Base-by-base conservation (phyloP, 2,113 vertebrate species). In the Mesitornis unicolor region DNA sequence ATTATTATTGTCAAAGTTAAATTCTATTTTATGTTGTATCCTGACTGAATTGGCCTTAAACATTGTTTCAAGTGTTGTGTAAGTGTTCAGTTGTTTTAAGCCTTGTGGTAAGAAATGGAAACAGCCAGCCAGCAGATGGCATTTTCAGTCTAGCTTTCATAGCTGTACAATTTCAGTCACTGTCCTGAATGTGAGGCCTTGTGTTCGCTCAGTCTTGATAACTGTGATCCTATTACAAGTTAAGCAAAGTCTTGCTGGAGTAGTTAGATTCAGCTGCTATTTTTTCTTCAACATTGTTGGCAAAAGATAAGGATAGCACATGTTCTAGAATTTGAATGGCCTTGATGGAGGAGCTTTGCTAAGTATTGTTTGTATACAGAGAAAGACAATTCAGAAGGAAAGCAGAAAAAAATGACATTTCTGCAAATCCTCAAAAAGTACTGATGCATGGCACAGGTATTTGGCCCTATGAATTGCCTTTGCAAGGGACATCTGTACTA, bases 41-140 rank as follows among this genome's bases (percentile, higher is more conserved):
- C 68, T 47, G 31, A 45, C 22, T 33, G 11, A 68, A 65, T 26
- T 13, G 2, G 10, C 57, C 40, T 76, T 42, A 31, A 70, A 56
- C 84, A 9, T 35, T 14, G 10, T 45, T 86, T 45, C 9, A 40
- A 4, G 45, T 48, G 47, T 51, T 51, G 50, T 51, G 25, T 28
- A 51, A 26, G 25, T 22, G 47, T 48, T 48, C 47, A 24, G 47
- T 38, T 21, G 47, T 38, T 63, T 36, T 15, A 33, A 65, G 17
- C 3, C 0, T 33, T 20, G 14, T 29, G 36, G 17, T 57, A 51
- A 78, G 60, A 42, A 59, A 19, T 5, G 38, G 54, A 40, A 74
- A 20, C 5, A 74, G 20, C 1, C 11, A 57, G 26, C 92, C 96
- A 84, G 64, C 82, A 96, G 95, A 47, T 61, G 95, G 95, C 96